Evolutionary conservation across 1,140 invertebrate genomes (phyloP).

Genomic region (Brachionus manjavacas): DNA sequence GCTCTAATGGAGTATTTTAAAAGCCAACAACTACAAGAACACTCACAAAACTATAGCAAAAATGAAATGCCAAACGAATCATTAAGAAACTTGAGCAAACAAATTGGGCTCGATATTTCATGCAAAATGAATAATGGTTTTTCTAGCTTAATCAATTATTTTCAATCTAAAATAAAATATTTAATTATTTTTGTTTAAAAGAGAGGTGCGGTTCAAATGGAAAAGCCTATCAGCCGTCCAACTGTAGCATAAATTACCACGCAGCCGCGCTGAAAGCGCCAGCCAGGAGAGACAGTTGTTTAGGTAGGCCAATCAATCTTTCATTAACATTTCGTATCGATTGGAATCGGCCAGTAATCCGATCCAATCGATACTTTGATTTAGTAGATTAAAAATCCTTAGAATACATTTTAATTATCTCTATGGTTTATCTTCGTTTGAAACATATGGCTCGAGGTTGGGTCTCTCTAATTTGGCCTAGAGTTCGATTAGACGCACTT

Average conservation of each 20-base stretch:
- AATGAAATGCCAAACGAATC: slow-evolving; percentile 28
- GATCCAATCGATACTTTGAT: background rate
- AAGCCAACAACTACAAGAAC: background rate
- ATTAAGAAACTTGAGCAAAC: background rate
- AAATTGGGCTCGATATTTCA: slow-evolving; percentile 9
- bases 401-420: slow-evolving; percentile 18
- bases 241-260: background rate
- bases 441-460: background rate
- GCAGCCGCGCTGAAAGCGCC: background rate
- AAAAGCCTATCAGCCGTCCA: background rate
- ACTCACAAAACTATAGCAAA: background rate
- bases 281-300: slow-evolving; percentile 31
- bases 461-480: background rate
- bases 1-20: slow-evolving; percentile 28
- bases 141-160: background rate
- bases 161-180: background rate
- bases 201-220: background rate
- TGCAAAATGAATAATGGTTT: slow-evolving; percentile 7
- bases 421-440: background rate
- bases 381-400: background rate
- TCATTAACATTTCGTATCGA: background rate
- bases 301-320: slow-evolving; percentile 23
- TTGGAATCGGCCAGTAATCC: background rate
- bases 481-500: background rate
- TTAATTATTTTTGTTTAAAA: background rate